phyloP scores from a whole-genome alignment of 2,888 invertebrate species.

The Tipula vernalis region DNA sequence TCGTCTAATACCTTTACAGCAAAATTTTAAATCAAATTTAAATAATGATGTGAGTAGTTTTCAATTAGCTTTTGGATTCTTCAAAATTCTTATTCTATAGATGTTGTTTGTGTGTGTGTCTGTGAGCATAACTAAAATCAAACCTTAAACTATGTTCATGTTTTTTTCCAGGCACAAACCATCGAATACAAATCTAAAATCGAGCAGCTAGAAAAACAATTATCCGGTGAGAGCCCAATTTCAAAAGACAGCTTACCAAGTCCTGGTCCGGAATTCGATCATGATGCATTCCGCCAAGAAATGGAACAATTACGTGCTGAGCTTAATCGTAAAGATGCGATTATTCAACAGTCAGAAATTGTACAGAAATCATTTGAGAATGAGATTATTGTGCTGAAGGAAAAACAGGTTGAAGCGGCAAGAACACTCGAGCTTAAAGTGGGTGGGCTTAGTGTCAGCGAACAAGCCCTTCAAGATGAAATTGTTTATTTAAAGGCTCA shows the following conservation, averaged over 20 bases:
- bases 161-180: constrained; percentile 25
- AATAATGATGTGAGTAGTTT: background rate
- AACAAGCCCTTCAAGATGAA: constrained; percentile 12
- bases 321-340: background rate
- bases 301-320: background rate
- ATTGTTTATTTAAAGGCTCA: constrained; percentile 20
- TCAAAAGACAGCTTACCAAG: background rate
- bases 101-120: background rate
- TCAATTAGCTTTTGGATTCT: background rate
- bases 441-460: constrained; percentile 6
- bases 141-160: background rate
- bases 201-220: constrained; percentile 27
- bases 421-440: constrained; percentile 11
- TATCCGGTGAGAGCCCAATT: constrained; percentile 17
- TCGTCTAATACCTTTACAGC: background rate
- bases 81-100: background rate
- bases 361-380: constrained; percentile 24
- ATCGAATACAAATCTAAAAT: constrained; percentile 34
- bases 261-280: background rate
- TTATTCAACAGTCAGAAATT: constrained; percentile 16
- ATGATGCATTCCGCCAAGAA: background rate
- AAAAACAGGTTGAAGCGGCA: constrained; percentile 7
- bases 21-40: background rate
- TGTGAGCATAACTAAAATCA: background rate
- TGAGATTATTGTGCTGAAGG: constrained; percentile 9